Evolutionary conservation across 2,113 vertebrate species (phyloP), one percentile per base, ranked within the genome.

Genomic region (Calcarius ornatus): DNA sequence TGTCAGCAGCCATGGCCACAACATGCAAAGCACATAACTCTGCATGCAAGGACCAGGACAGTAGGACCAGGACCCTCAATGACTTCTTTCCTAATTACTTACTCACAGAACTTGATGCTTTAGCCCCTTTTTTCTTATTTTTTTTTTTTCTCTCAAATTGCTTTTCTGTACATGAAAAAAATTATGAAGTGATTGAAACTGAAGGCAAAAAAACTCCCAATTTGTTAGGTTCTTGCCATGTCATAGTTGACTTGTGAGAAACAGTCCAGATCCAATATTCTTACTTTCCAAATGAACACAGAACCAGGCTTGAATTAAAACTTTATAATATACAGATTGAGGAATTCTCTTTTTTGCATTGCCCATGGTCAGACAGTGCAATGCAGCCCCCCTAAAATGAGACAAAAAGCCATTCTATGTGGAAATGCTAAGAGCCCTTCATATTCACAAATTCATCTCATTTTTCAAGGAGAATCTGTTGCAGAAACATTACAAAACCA

Each of bases 401-500:
- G 78, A 69, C 69, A 79, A 72, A 95, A 95, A 87, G 37, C 45
- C 81, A 54, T 47, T 76, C 57, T 15, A 6, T 1, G 4, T 54
- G 1, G 2, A 60, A 90, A 70, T 27, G 18, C 84, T 64, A 60
- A 80, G 60, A 88, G 70, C 37, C 37, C 78, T 87, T 87, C 81
- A 19, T 35, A 53, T 12, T 45, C 84, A 81, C 69, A 59, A 81
- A 54, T 33, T 50, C 50, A 42, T 82, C 53, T 87, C 53, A 22
- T 79, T 95, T 94, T 91, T 65, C 66, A 57, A 85, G 78, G 8
- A 81, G 87, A 80, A 59, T 61, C 66, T 95, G 89, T 70, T 69
- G n/a, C 63, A 91, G 84, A 89, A 91, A 92, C 71, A 90, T 91
- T 73, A 77, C 73, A 72, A 85, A 86, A 53, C 37, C 71, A 85